Base-by-base conservation (phyloP, 2,888 invertebrate species). In the Liodrosophila aerea region DNA sequence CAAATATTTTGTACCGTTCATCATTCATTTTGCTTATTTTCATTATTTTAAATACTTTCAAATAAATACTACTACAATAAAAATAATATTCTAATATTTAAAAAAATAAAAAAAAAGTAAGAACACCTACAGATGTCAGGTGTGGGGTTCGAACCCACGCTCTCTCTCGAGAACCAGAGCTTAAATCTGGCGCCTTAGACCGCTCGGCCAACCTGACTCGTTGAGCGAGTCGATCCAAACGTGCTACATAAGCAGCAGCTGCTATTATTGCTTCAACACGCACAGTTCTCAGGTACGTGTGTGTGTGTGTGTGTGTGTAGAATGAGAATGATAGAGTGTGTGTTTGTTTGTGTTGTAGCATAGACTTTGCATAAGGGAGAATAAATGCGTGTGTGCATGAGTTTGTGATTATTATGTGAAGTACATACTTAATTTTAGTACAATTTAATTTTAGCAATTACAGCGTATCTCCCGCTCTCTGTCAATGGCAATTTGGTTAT, bases 61-160 rank as follows among this genome's bases (percentile, higher is more conserved):
- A 22, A 4, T 22, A n/a, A n/a, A n/a, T n/a, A n/a, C n/a, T 27
- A 7, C 36, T 36, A 27, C 7, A 11, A n/a, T 7, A 0, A 44
- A 30, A 49, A 29, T 31, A 52, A 46, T 15, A 5, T 3, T 44
- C 11, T 39, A 12, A 27, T 13, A 18, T 34, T 12, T 33, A 50
- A 50, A 64, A 54, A 58, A 51, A 30, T 44, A 36, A 49, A 62
- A 65, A 59, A 68, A 53, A 9, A 11, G 13, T 7, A 11, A 12
- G 13, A 7, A 30, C 60, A 0, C 12, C 4, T 45, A 2, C 7
- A 0, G 13, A 54, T 89, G 89, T 93, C 93, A 93, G 93, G 92
- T 94, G 94, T 94, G 94, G 94, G 94, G 93, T 94, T 94, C 94
- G 94, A 94, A 94, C 94, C 94, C 94, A 94, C 94, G 94, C 94